Evolutionary conservation across 2,888 invertebrate species (phyloP), one percentile per base, ranked within the genome.

Genomic region (Rhabditoides inermis): DNA sequence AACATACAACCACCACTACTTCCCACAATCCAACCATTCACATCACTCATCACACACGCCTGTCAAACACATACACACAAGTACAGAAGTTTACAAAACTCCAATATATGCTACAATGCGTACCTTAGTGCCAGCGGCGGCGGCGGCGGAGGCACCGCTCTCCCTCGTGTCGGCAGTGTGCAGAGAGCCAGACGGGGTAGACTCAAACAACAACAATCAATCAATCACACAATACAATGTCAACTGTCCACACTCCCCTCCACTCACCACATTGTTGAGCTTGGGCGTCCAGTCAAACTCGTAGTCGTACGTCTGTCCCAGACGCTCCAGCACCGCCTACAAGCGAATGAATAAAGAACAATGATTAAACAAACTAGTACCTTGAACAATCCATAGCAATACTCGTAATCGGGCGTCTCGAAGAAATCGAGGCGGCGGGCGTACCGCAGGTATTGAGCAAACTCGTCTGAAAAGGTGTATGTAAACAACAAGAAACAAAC

Each of bases 371-470:
- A 10, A 18, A 63, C 52, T 0, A 65, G 62, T 12, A 64, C 54
- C 53, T 75, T 75, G 64, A 77, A 76, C 28, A 76, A 57, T 49
- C 72, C 72, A 57, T 69, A 73, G 58, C 76, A 77, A 83, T 94
- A 94, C 81, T 95, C 92, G 83, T 98, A 98, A 83, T 98, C 95
- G 56, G 98, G 98, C 69, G 91, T 90, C 83, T 98, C 98, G 83
- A 95, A 98, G 84, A 98, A 98, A 82, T 98, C 98, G 80, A 98
- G 83, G 78, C 91, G 85, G 54, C 84, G 84, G 59, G 98, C 95
- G 82, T 98, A 98, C 77, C 92, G 86, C 73, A 98, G 84, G 82
- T 98, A 98, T 78, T 89, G 90, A 64, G 92, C 89, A 84, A 98
- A 86, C 82, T 98, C 95, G 80, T 95, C 95, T 76, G 88, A 85